Conservation (phyloP, 2,888 invertebrate genomes). For the Tenodera sinensis region DNA sequence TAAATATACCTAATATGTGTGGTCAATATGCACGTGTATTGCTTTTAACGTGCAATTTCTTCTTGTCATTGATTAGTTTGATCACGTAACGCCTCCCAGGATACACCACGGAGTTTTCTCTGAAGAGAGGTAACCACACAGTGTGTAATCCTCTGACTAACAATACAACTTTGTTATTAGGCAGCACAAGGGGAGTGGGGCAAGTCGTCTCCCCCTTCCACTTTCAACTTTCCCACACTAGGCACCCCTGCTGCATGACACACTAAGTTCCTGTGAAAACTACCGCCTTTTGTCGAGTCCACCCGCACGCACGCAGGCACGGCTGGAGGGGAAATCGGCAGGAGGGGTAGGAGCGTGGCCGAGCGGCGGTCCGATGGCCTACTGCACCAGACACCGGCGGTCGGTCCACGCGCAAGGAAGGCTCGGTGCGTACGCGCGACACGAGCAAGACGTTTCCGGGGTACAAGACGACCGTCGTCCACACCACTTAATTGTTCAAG, state of each 20-base stretch:
- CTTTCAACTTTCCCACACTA: conserved; percentile 5
- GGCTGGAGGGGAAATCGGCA: background rate
- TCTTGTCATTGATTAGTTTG: too few species aligned
- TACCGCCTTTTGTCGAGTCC: background rate
- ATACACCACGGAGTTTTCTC: too few species aligned
- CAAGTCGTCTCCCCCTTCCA: background rate
- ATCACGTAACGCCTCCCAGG: too few species aligned
- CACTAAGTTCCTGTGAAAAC: background rate
- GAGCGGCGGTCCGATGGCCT: background rate
- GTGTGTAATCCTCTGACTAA: background rate
- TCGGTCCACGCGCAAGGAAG: background rate
- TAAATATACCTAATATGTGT: too few species aligned
- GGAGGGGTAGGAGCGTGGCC: background rate
- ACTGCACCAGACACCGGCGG: background rate
- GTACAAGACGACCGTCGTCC: background rate
- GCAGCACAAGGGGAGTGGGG: background rate
- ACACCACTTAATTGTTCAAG: background rate
- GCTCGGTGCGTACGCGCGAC: background rate
- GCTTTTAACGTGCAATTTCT: too few species aligned
- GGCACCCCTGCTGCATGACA: background rate
- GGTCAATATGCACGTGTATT: too few species aligned
- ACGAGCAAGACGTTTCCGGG: background rate
- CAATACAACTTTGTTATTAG: too few species aligned
- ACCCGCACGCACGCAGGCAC: too few species aligned
- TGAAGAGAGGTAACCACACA: background rate